Evolutionary conservation across 2,888 invertebrate species (phyloP).

Genomic region (Drosophila melanosoma): DNA sequence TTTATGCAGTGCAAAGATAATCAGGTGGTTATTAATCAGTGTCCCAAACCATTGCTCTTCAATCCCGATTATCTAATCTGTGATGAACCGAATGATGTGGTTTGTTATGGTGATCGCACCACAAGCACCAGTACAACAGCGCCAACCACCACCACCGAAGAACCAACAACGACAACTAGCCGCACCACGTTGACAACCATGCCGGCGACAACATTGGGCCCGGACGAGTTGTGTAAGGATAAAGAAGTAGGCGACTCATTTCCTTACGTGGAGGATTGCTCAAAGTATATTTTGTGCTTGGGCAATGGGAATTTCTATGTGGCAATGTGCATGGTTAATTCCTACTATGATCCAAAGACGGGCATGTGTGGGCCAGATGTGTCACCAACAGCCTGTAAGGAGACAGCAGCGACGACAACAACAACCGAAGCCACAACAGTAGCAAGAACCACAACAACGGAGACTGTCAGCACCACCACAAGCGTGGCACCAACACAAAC

Average conservation of each 20-base stretch:
- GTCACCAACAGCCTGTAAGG: conserved; percentile 63
- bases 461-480: conserved; percentile 32
- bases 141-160: conserved; percentile 37
- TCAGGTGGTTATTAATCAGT: conserved; percentile 48
- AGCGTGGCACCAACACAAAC: conserved; percentile 41
- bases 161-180: conserved; percentile 33
- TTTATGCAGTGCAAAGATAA: conserved; percentile 64
- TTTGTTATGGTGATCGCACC: conserved; percentile 62
- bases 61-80: conserved; percentile 67
- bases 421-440: conserved; percentile 39
- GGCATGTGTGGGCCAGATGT: conserved; percentile 62
- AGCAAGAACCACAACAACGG: conserved; percentile 44
- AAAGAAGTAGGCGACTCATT: conserved; percentile 35
- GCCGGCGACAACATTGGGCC: conserved; percentile 42
- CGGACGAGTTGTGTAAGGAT: conserved; percentile 53
- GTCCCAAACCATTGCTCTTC: conserved; percentile 58
- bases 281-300: conserved; percentile 65
- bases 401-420: conserved; percentile 29
- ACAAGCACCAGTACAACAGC: conserved; percentile 29
- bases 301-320: conserved; percentile 46
- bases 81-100: conserved; percentile 58
- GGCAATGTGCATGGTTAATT: conserved; percentile 55
- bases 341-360: conserved; percentile 66
- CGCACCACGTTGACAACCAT: conserved; percentile 40
- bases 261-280: conserved; percentile 63